Conservation (phyloP, 2,113 vertebrate genomes). For the Bombycilla garrulus region DNA sequence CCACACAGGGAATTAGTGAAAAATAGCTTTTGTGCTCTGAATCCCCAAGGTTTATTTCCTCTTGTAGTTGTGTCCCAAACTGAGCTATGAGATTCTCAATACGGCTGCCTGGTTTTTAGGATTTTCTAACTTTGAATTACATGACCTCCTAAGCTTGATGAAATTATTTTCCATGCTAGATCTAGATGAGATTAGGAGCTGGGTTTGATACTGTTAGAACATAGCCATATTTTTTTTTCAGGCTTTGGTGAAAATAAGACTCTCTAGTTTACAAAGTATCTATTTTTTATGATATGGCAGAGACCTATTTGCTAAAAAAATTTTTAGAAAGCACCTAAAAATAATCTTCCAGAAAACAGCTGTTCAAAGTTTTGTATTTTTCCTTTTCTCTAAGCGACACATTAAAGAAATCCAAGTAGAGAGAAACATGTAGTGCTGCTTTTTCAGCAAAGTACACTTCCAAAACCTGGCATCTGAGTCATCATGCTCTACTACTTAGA, state of each 20-base stretch:
- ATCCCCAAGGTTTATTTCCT: neutral
- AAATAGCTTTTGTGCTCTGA: neutral
- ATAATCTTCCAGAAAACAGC: neutral
- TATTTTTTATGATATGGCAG: neutral
- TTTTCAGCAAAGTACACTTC: neutral
- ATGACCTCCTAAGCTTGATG: neutral
- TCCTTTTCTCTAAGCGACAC: neutral
- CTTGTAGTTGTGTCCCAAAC: neutral
- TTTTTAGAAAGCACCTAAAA: neutral
- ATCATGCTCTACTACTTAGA: neutral
- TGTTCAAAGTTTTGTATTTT: neutral
- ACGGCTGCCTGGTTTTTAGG: neutral
- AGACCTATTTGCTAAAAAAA: neutral
- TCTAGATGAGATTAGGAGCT: neutral
- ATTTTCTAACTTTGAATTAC: neutral
- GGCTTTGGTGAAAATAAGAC: neutral
- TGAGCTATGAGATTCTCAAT: neutral
- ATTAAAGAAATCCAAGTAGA: neutral
- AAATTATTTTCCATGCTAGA: neutral
- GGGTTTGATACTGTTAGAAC: neutral
- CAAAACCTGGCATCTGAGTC: neutral
- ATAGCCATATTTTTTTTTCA: neutral
- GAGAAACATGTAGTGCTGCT: neutral
- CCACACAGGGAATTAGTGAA: neutral
- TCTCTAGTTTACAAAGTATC: neutral